These are phyloP conservation scores for Pristionchus japonicus DNA, from an alignment of 2,888 invertebrate genomes.

Conservation along the genomic window DNA sequence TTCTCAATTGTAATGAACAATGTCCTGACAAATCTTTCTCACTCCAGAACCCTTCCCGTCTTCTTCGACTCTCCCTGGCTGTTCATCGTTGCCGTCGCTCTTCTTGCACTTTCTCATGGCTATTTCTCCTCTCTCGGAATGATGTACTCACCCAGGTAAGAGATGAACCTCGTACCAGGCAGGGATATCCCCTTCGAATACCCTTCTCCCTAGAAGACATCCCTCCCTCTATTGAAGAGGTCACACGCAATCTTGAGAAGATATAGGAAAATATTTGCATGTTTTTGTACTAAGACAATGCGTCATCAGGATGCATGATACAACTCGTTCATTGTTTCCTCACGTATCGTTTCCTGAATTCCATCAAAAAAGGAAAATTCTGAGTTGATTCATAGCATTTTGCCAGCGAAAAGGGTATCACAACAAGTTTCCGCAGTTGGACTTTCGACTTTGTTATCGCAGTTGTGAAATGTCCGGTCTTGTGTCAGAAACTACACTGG, in stretches of 20 bases:
- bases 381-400: neutral
- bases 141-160: constrained; percentile 88
- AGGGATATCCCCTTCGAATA: neutral
- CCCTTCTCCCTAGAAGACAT: neutral
- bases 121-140: constrained; percentile 92
- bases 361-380: neutral
- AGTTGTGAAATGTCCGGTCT: neutral
- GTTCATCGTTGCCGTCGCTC: constrained; percentile 76
- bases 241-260: neutral
- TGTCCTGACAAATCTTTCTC: neutral
- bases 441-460: neutral
- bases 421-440: neutral
- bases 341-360: neutral
- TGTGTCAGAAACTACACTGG: neutral
- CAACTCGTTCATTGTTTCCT: neutral
- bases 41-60: constrained; percentile 83
- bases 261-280: neutral
- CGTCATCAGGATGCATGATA: too few relatives aligned
- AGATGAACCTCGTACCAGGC: neutral
- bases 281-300: neutral
- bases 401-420: neutral
- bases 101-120: constrained; percentile 90
- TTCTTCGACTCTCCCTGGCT: constrained; percentile 82
- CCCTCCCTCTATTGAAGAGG: neutral
- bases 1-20: too few relatives aligned